phyloP scores from a whole-genome alignment of 2,113 vertebrate species.

The Leiothrix lutea region DNA sequence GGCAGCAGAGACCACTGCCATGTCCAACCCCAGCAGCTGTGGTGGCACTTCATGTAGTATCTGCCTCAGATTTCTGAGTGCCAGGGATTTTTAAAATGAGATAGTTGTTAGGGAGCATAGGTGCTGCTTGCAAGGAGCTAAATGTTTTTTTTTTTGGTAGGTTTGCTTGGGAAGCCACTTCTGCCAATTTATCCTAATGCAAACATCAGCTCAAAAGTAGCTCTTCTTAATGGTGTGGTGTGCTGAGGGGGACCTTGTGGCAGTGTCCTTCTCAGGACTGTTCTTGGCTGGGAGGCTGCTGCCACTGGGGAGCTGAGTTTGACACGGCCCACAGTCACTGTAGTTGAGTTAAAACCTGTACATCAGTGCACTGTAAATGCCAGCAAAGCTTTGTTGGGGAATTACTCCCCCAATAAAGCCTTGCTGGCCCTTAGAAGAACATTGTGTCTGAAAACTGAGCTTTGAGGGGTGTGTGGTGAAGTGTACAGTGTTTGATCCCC shows the following conservation, averaged over 20 bases:
- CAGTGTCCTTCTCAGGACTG: fast-evolving
- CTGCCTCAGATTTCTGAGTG: not conserved
- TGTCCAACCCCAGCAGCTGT: not conserved
- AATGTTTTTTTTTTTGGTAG: not conserved
- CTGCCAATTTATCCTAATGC: not conserved
- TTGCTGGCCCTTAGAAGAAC: not conserved
- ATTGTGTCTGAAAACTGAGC: not conserved
- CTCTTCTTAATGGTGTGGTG: fast-evolving
- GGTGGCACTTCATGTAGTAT: fast-evolving
- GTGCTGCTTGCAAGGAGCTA: not conserved
- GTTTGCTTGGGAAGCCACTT: not conserved
- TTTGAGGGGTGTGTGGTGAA: not conserved
- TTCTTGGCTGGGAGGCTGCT: not conserved
- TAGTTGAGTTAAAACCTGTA: not conserved
- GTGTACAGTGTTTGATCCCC: not conserved
- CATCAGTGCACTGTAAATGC: not conserved
- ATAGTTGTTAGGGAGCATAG: fast-evolving
- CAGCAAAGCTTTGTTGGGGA: not conserved
- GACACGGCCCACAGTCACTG: fast-evolving
- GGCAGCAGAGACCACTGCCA: fast-evolving
- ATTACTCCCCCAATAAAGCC: not conserved
- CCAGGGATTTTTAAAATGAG: not conserved
- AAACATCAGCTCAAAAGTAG: not conserved
- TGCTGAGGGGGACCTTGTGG: not conserved
- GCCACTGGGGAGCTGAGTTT: not conserved